Base-by-base conservation (phyloP, 2,888 invertebrate species). In the Lumbricus terrestris region DNA sequence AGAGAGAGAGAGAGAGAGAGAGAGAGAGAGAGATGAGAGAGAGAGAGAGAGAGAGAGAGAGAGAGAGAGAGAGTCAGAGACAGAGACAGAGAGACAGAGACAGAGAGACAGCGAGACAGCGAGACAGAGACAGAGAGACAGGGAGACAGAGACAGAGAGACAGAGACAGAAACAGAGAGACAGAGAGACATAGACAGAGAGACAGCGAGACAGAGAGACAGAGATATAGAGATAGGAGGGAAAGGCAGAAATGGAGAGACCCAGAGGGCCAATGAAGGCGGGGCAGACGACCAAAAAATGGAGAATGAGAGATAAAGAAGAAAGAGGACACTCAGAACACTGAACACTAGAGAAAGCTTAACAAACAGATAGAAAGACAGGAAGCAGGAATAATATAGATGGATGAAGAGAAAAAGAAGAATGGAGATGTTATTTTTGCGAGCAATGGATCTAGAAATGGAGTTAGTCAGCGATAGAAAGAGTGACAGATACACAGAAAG, bases 111-210 rank as follows among this genome's bases (percentile, higher is more conserved):
- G 8, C 83, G 47, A 37, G 40, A 42, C 34, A 33, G 38, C 88
- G 15, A 82, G 82, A 89, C 16, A 69, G n/a, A 89, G 89, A 89
- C 8, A 89, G 34, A 90, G 83, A 83, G 85, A 88, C 40, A 11
- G 40, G 42, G 69, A 89, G 89, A 89, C 13, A 89, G 89, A 89
- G 89, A 89, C 13, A 89, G 91, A 42, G 42, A 88, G 42, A 88
- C 54, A 88, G 88, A 90, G 90, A 90, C 42, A 90, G 83, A 83
- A 40, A 88, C 40, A 11, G 40, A 89, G 69, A 89, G 89, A 89
- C 13, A 89, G 89, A 89, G 89, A 89, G 8, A 89, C 4, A 2
- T 11, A 89, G 35, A 69, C 13, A n/a, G 91, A 42, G 42, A 88
- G 42, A 88, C 54, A 88, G 88, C 89, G 90, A 90, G 89, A 90